Evolutionary conservation across 1,140 invertebrate species (phyloP).

Genomic region (Cyclargus thomasi): DNA sequence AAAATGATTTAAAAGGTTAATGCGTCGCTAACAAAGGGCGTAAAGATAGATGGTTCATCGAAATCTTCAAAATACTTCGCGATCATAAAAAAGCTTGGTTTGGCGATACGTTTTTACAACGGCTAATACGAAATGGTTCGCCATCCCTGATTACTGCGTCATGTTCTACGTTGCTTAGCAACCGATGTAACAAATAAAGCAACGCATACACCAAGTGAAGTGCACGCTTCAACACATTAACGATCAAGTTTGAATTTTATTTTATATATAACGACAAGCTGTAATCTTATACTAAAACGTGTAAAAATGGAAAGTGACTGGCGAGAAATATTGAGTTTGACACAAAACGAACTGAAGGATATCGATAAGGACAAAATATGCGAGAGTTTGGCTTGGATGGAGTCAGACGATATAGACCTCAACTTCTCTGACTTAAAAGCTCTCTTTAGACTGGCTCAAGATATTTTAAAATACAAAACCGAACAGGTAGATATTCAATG

Average conservation of each 20-base stretch:
- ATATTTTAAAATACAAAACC: conserved; percentile 80
- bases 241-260: not conserved
- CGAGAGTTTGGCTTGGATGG: conserved; percentile 76
- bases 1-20: too few relatives aligned
- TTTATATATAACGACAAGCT: not conserved
- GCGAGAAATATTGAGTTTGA: conserved; percentile 76
- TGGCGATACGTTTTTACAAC: too few relatives aligned
- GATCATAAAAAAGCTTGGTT: too few relatives aligned
- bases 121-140: too few relatives aligned
- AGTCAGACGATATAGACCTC: conserved; percentile 75
- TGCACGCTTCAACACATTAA: too few relatives aligned
- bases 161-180: conserved; percentile 26
- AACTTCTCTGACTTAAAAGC: conserved; percentile 74
- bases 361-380: conserved; percentile 79
- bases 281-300: not conserved
- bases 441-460: conserved; percentile 77
- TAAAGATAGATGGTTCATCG: too few relatives aligned
- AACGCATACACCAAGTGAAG: not conserved
- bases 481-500: conserved; percentile 74
- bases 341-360: conserved; percentile 74
- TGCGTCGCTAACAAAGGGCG: too few relatives aligned
- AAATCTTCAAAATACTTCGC: too few relatives aligned
- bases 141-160: not conserved
- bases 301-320: conserved; percentile 75
- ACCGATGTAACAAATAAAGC: not conserved